Evolutionary conservation across 1,140 invertebrate genomes (phyloP).

Genomic region (Calephelis virginiensis): DNA sequence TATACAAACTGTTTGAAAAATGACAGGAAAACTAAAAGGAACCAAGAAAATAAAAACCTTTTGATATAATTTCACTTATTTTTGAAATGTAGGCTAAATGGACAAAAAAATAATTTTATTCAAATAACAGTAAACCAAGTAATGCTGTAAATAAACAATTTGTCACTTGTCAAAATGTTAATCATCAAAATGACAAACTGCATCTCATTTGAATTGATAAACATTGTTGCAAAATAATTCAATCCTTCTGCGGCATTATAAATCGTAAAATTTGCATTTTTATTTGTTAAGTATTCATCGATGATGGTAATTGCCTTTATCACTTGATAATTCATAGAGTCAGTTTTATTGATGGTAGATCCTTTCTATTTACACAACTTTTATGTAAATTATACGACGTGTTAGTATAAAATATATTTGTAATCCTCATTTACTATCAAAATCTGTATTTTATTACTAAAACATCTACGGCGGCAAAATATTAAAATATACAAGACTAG

Average conservation of each 20-base stretch:
- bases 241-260: not conserved
- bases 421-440: too few relatives aligned
- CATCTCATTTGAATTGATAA: slow-evolving; percentile 4
- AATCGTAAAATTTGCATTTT: slow-evolving; percentile 13
- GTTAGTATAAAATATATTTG: too few relatives aligned
- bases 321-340: slow-evolving; percentile 2
- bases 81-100: too few relatives aligned
- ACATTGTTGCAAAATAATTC: not conserved
- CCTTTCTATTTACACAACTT: not conserved
- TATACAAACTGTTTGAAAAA: not conserved
- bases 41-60: too few relatives aligned
- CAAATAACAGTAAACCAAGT: too few relatives aligned
- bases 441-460: too few relatives aligned
- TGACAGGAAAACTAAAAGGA: not conserved
- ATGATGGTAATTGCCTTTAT: slow-evolving; percentile 5
- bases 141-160: not conserved
- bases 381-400: not conserved
- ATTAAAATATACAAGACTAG: too few relatives aligned
- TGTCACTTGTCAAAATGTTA: not conserved
- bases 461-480: too few relatives aligned
- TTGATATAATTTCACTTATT: not conserved
- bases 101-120: too few relatives aligned
- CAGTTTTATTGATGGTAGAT: slow-evolving; percentile 1
- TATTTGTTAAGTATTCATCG: not conserved
- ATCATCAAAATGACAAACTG: slow-evolving; percentile 8